These are phyloP conservation scores for Lytechinus pictus DNA, from an alignment of 35 echinoderm and acorn worm genomes.

Conservation along the genomic window DNA sequence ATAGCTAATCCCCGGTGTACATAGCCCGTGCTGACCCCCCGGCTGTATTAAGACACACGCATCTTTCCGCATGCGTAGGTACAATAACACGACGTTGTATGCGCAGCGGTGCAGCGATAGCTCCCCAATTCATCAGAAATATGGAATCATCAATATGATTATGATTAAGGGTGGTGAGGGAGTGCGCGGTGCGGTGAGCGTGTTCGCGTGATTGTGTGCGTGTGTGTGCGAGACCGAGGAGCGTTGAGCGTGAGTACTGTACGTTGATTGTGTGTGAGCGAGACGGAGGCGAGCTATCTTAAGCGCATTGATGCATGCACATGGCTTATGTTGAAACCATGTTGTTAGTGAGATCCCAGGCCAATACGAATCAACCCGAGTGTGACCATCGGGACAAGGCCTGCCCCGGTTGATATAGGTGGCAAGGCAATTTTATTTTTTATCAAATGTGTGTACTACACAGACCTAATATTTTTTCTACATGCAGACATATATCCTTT, in stretches of 20 bases:
- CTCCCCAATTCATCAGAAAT: background rate
- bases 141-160: slow-evolving; percentile 5
- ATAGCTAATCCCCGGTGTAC: background rate
- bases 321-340: background rate
- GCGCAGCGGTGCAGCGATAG: background rate
- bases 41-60: background rate
- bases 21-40: background rate
- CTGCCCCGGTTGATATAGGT: background rate
- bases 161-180: background rate
- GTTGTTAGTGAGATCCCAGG: background rate
- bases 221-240: background rate
- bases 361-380: background rate
- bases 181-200: background rate
- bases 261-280: background rate
- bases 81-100: background rate
- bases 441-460: too few species aligned
- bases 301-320: background rate
- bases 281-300: background rate
- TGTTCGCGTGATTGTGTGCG: background rate
- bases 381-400: background rate
- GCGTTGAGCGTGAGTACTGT: background rate
- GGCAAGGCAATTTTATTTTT: background rate
- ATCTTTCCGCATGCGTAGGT: background rate
- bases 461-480: too few species aligned
- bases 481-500: too few species aligned